Evolutionary conservation across 2,888 invertebrate genomes (phyloP).

Genomic region (Epinotia ramella): DNA sequence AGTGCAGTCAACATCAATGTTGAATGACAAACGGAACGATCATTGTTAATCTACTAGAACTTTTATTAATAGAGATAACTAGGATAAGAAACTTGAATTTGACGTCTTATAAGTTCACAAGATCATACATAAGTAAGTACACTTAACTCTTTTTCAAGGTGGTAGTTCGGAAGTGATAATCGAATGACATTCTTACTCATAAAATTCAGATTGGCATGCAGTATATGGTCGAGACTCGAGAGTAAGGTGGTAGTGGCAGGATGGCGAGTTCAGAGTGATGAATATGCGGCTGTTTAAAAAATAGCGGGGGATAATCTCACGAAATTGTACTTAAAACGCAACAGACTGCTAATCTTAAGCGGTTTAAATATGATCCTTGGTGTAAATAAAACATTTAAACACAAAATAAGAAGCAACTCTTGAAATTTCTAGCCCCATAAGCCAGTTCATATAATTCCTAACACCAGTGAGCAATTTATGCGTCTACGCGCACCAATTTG

Average conservation of each 20-base stretch:
- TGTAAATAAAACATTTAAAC: background rate
- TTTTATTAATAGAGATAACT: background rate
- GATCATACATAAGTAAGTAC: no score
- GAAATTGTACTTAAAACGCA: background rate
- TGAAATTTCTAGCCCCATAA: background rate
- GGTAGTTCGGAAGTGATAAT: no score
- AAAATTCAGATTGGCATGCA: no score
- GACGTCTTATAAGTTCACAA: background rate
- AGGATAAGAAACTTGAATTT: background rate
- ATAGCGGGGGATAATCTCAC: background rate
- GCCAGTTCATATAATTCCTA: slow-evolving; percentile 6
- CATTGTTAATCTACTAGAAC: background rate
- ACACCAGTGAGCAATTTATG: slow-evolving; percentile 32
- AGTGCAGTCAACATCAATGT: background rate
- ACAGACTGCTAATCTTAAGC: background rate
- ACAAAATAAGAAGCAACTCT: background rate
- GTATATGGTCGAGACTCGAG: no score
- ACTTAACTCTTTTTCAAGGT: no score
- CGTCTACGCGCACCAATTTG: slow-evolving; percentile 35
- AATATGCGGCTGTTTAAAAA: background rate
- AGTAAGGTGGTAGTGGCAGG: no score
- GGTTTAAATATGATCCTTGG: background rate
- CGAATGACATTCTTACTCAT: no score
- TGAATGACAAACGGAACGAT: background rate
- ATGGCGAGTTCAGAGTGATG: no score